phyloP scores from a whole-genome alignment of 2,888 invertebrate species.

The Acanthoscelides obtectus region DNA sequence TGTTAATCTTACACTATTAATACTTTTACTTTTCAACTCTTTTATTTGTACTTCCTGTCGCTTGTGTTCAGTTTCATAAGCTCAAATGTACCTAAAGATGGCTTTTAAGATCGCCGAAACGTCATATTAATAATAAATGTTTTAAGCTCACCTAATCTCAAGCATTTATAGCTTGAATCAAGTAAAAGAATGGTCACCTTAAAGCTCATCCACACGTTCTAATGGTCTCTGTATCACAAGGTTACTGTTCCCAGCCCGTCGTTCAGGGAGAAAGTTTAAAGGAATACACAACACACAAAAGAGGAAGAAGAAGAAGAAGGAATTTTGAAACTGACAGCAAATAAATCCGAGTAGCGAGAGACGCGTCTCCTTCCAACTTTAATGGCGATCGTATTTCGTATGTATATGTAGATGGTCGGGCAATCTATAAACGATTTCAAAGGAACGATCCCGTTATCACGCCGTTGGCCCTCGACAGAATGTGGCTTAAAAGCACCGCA shows the following conservation, averaged over 20 bases:
- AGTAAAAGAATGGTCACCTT: too few species aligned
- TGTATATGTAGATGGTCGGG: constrained; percentile 37
- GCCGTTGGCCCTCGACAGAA: constrained; percentile 30
- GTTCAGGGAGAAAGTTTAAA: not conserved
- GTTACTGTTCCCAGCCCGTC: not conserved
- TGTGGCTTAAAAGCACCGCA: constrained; percentile 21
- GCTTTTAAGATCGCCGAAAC: too few species aligned
- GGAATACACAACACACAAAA: not conserved
- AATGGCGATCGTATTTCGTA: constrained; percentile 12
- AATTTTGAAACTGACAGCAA: not conserved
- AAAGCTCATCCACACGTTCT: not conserved
- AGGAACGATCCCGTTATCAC: constrained; percentile 43
- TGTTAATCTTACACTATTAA: too few species aligned
- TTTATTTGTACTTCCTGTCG: too few species aligned
- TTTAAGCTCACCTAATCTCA: too few species aligned
- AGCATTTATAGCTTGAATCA: too few species aligned
- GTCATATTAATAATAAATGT: too few species aligned
- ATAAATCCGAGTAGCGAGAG: not conserved
- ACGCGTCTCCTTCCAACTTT: not conserved
- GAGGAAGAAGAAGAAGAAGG: not conserved
- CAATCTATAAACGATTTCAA: constrained; percentile 43
- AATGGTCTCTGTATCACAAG: not conserved
- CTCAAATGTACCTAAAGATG: too few species aligned
- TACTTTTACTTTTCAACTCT: too few species aligned
- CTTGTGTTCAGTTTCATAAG: too few species aligned